These are phyloP conservation scores for Leucania comma DNA, from an alignment of 2,888 invertebrate genomes.

Conservation along the genomic window DNA sequence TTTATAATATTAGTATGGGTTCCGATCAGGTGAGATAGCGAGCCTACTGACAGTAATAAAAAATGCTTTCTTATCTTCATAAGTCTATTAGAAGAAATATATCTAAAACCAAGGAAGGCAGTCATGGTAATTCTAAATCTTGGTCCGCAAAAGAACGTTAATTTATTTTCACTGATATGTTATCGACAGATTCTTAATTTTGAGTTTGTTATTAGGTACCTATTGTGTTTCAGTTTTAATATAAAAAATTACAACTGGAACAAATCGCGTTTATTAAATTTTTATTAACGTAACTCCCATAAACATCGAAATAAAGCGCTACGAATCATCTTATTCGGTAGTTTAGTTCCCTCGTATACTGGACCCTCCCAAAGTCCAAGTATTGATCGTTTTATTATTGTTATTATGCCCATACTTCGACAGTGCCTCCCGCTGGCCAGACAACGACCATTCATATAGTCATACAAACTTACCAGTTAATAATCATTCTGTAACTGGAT, in stretches of 20 bases:
- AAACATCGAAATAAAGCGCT: slow-evolving; percentile 10
- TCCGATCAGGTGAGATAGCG: neutral
- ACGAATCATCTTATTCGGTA: slow-evolving; percentile 45
- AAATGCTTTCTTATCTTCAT: neutral
- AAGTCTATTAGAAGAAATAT: neutral
- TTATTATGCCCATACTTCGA: slow-evolving; percentile 54
- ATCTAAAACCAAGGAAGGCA: neutral
- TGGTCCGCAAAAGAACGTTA: neutral
- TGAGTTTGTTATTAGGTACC: too few species aligned
- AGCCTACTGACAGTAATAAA: too few species aligned
- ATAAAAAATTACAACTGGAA: too few species aligned
- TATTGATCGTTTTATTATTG: slow-evolving; percentile 62
- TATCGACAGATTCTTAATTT: too few species aligned
- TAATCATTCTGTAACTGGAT: slow-evolving; percentile 39
- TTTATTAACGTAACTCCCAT: neutral
- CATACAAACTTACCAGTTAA: slow-evolving; percentile 40
- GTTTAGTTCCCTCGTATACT: slow-evolving; percentile 49
- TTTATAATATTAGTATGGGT: too few species aligned
- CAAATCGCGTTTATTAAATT: neutral
- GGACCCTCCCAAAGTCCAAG: slow-evolving; percentile 47
- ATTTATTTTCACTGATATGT: too few species aligned
- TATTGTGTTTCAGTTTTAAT: too few species aligned
- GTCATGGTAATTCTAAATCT: neutral
- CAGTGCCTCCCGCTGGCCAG: slow-evolving; percentile 39
- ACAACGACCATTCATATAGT: slow-evolving; percentile 50